A percentile compares a stretch with the other conserved stretches of the same genome.
These are phyloP conservation scores for Scelioninae gen. 1 DNA, from an alignment of 2,888 invertebrate species.

Conservation along the genomic window DNA sequence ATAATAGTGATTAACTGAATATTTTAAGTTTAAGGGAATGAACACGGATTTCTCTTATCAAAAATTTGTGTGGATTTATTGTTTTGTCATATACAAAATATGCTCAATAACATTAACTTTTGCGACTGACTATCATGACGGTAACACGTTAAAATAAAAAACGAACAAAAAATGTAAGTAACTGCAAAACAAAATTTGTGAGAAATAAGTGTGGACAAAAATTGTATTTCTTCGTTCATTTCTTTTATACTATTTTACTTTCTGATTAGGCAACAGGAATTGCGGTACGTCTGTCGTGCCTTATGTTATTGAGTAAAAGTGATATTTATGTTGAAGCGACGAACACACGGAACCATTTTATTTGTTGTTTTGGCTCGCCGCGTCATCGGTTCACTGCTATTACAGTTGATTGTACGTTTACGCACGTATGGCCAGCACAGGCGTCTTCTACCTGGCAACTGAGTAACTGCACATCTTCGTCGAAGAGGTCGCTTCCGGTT, in stretches of 20 bases:
- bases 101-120: no score
- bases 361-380: constrained; percentile 32
- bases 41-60: no score
- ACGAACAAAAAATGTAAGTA: no score
- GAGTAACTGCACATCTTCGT: constrained; percentile 73
- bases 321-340: constrained; percentile 36
- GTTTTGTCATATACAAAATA: no score
- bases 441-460: constrained; percentile 65
- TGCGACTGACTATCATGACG: no score
- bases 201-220: constrained; percentile 27
- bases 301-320: constrained; percentile 37
- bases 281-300: constrained; percentile 36
- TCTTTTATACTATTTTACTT: not conserved
- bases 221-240: not conserved
- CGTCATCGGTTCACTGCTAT: constrained; percentile 54
- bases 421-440: constrained; percentile 56
- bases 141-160: no score
- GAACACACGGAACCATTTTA: constrained; percentile 37
- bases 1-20: no score
- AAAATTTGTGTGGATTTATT: no score
- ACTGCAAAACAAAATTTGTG: not conserved
- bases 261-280: constrained; percentile 18
- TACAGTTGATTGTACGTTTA: constrained; percentile 62
- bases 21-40: no score
- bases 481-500: constrained; percentile 72